Evolutionary conservation across 2,888 invertebrate genomes (phyloP), one percentile per base, ranked within the genome.

Genomic region (Frankliniella intonsa): DNA sequence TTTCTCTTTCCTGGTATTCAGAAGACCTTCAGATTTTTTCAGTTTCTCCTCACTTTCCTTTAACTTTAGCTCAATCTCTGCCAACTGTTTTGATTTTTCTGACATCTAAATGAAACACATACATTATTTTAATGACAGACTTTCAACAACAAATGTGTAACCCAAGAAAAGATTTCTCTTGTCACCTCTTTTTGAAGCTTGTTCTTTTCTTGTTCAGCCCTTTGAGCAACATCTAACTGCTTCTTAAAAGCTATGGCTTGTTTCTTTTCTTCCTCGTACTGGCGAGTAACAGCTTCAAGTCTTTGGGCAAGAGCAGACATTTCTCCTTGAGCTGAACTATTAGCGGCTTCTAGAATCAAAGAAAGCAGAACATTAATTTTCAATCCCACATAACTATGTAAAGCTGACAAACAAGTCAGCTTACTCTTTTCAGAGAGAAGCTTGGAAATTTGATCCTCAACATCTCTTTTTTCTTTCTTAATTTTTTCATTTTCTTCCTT

Each of bases 21-120:
- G 86, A 85, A 90, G 87, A 86, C 90, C 92, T 85, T 92, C 92
- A 84, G 88, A 88, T 85, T 91, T 90, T 85, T 90, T 92, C 81
- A 88, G 88, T 87, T 91, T 93, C n/a, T 92, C 92, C 84, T 94
- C 93, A 27, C 90, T 87, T 84, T 93, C 92, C 86, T 91, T 92
- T 0, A 92, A 85, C 88, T 93, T 92, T 85, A 91, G 91, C 87
- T 94, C 93, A 85, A 92, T 86, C 79, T 93, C 93, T 76, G 88
- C 87, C 80, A 92, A 88, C 86, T 92, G 93, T 84, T 90, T 90
- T 76, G 90, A 88, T 86, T 92, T 92, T 85, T 92, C 92, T 84
- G 91, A 91, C n/a, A 25, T 17, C 62, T 62, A 81, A 91, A 89
- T 93, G 84, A 79, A 88, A 86, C 84, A 84, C 83, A 83, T 82